Percentiles rank a stretch among this genome's conserved stretches.
Conservation (phyloP, 2,888 invertebrate genomes). For the Celastrina argiolus region DNA sequence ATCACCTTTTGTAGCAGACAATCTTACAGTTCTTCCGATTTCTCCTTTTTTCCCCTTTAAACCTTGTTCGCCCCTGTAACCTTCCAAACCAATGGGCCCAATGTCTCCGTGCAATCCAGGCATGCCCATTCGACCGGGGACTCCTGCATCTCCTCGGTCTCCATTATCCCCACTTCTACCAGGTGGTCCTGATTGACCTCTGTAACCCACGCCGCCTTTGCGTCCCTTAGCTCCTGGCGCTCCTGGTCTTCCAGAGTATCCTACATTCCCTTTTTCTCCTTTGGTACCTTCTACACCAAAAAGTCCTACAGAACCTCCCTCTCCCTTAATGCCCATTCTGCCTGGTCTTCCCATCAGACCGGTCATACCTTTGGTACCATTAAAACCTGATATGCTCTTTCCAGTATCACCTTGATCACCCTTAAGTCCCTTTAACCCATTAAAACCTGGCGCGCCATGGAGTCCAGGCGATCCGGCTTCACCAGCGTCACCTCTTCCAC, state of each 20-base stretch:
- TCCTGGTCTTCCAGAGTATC: constrained; percentile 71
- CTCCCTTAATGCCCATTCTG: constrained; percentile 60
- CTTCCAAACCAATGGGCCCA: constrained; percentile 50
- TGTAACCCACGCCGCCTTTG: constrained; percentile 74
- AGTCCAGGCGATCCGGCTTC: constrained; percentile 48
- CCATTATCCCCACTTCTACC: constrained; percentile 80
- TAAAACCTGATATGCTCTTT: constrained; percentile 27
- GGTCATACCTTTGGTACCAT: constrained; percentile 46
- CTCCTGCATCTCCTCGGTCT: constrained; percentile 51
- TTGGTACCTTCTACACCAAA: constrained; percentile 78
- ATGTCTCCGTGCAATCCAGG: constrained; percentile 54
- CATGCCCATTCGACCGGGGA: constrained; percentile 74
- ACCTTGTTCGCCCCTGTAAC: constrained; percentile 59
- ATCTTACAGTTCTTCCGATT: constrained; percentile 42
- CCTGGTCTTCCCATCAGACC: constrained; percentile 77
- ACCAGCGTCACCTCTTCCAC: constrained; percentile 79
- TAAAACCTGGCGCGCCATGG: constrained; percentile 54
- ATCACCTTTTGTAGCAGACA: constrained; percentile 65
- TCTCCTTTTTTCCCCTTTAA: constrained; percentile 70
- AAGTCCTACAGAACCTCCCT: constrained; percentile 72
- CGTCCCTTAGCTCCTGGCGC: constrained; percentile 73
- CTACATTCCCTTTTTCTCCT: constrained; percentile 81
- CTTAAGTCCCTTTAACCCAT: constrained; percentile 74
- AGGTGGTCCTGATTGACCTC: constrained; percentile 69
- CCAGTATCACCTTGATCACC: constrained; percentile 82